Evolutionary conservation across 2,113 vertebrate genomes (phyloP).

Genomic region (Amblyornis subalaris): DNA sequence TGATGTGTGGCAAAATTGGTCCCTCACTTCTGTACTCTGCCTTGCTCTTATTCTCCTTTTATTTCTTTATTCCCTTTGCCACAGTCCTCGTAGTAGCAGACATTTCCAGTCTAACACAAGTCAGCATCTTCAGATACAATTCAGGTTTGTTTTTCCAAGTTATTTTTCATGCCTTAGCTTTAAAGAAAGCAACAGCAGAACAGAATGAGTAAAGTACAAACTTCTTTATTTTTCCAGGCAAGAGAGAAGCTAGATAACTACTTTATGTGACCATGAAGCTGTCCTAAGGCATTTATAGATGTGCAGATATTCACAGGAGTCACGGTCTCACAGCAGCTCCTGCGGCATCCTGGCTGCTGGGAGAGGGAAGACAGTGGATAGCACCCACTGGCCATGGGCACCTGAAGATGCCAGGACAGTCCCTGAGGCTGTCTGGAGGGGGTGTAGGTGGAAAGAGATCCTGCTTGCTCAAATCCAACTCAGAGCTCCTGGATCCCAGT

Average conservation of each 20-base stretch:
- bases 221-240: not conserved
- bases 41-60: not conserved
- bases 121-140: not conserved
- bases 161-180: not conserved
- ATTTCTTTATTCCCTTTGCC: not conserved
- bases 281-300: not conserved
- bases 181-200: not conserved
- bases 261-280: not conserved
- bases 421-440: not conserved
- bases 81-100: not conserved
- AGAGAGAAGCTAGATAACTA: not conserved
- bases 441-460: not conserved
- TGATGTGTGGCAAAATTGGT: not conserved
- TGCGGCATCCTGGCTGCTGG: not conserved
- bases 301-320: not conserved
- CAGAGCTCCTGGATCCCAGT: not conserved
- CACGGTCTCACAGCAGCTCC: not conserved
- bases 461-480: not conserved
- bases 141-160: not conserved
- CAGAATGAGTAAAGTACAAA: not conserved
- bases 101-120: not conserved
- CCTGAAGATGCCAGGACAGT: not conserved
- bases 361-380: fast-evolving
- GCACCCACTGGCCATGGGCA: fast-evolving
- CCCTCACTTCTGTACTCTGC: not conserved